Base-by-base conservation (phyloP, 2,888 invertebrate genomes). In the Diplolepis rosae region DNA sequence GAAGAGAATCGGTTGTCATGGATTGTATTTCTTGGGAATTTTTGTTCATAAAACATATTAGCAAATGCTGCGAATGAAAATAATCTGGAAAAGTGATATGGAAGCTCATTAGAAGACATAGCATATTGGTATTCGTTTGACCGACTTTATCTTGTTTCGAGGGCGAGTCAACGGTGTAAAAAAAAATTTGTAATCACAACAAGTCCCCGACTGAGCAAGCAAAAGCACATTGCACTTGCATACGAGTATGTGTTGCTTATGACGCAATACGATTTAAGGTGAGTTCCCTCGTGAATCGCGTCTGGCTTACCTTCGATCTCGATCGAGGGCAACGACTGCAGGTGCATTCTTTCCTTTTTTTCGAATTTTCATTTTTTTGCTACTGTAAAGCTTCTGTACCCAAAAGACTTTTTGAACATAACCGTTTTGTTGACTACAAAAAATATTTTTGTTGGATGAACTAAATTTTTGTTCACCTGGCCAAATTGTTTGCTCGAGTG, bases 301-400 rank as follows among this genome's bases (percentile, higher is more conserved):
- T 78, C 78, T 78, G 75, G 81, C 76, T 80, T 79, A 80, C 80
- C 81, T 81, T 81, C 80, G 76, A 78, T 76, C 72, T 77, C 77
- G 75, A 77, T 77, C 80, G 81, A 80, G 80, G 77, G 79, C 78
- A 80, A 79, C 79, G 81, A 81, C 78, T 78, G 77, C 69, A 69
- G 61, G 48, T 52, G 54, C 35, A 35, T 27, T 72, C 56, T 50
- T 76, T 76, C 54, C 48, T 68, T 70, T 61, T 75, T 68, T 24
- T 22, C 39, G 28, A 52, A n/a, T 52, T 24, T 27, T 28, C 28
- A 52, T 50, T 52, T 52, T 28, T 27, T 52, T 52, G 51, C 28
- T 11, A 27, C 51, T 7, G 28, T 52, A 27, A 3, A 27, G 50
- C 24, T 50, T 50, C 50, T n/a, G n/a, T n/a, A n/a, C n/a, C n/a